Evolutionary conservation across 2,797 vertebrate genomes (phyloP), one percentile per base, ranked within the genome.

Genomic region (Enteromius trimaculatus): DNA sequence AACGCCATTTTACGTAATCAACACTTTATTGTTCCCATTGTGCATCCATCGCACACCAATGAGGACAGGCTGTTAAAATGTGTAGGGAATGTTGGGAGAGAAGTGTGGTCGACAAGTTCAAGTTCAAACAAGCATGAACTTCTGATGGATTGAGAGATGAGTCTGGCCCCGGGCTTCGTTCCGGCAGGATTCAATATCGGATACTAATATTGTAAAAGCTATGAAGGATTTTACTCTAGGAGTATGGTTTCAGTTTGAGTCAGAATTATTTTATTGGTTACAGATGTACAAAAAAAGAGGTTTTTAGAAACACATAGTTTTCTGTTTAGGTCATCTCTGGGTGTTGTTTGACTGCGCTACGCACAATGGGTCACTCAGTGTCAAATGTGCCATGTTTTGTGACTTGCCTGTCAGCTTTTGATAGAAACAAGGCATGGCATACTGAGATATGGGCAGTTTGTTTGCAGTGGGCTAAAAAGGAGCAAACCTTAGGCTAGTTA

Each of bases 211-310:
- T 37, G 53, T 62, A 23, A 29, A 70, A 70, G 47, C 68, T 47
- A 14, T 34, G 26, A 34, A 49, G 29, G 42, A 13, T 34, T 72
- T 60, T 64, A 64, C 16, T 74, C 44, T 26, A 19, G 6, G 80
- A 81, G 49, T 65, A 74, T 62, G 78, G 58, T 77, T 84, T 74
- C 44, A 23, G 23, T 68, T 82, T 51, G 85, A 51, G 55, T 58
- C 81, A 70, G 60, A 77, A 47, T 77, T 6, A 29, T 82, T 79
- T 74, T 60, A 89, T 88, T 88, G 58, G 72, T 84, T 84, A 39
- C 85, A 89, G 82, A 86, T 89, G 88, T 84, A 70, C 76, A 39
- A 42, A 77, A 39, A 68, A 10, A 70, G 21, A 23, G 62, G 29
- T 31, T 51, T 55, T 42, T 44, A 49, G 47, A 47, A 71, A 76